Conservation (phyloP, 2,797 vertebrate genomes). For the Clarias platycephalus region DNA sequence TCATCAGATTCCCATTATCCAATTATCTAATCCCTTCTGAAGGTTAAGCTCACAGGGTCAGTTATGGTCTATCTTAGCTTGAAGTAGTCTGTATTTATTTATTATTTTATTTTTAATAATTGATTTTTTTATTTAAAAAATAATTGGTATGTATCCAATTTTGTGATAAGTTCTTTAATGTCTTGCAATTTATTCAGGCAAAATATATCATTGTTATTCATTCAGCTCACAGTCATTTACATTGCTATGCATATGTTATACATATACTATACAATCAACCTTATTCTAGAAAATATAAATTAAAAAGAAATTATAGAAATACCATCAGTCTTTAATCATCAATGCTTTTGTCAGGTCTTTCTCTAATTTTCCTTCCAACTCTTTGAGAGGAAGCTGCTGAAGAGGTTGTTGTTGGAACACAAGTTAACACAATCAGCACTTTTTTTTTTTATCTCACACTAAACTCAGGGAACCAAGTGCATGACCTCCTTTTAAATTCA, state of each 20-base stretch:
- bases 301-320: background rate
- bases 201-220: background rate
- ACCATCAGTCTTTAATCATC: background rate
- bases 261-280: background rate
- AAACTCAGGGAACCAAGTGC: background rate
- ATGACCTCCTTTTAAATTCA: background rate
- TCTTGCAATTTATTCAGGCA: background rate
- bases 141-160: background rate
- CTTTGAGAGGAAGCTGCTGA: background rate
- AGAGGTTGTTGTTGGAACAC: conserved; percentile 3
- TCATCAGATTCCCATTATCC: background rate
- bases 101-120: background rate
- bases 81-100: too few relatives aligned
- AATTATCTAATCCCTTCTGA: background rate
- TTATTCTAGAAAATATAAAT: background rate
- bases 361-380: background rate
- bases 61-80: background rate
- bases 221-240: background rate
- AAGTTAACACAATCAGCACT: background rate
- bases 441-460: background rate
- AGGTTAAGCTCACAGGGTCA: background rate
- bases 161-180: background rate
- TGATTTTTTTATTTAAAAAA: too few relatives aligned
- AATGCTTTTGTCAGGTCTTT: background rate
- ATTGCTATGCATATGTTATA: background rate